phyloP scores from a whole-genome alignment of 1,140 invertebrate genomes.

The Dendroctonus valens region DNA sequence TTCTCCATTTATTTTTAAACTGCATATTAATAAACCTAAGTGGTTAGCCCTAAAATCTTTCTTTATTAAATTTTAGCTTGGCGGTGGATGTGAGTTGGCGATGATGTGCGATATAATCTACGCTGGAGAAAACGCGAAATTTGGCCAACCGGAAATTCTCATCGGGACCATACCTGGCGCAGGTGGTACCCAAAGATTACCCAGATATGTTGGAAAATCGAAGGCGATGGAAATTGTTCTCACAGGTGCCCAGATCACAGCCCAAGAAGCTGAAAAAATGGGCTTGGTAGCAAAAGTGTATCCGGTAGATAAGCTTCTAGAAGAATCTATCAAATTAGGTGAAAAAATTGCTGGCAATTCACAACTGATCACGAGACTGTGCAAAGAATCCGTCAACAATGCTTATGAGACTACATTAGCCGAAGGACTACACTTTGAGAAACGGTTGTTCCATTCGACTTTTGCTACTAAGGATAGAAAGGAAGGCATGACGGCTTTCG shows the following conservation, averaged over 20 bases:
- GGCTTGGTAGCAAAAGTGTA: slow-evolving; percentile 89
- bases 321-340: slow-evolving; percentile 87
- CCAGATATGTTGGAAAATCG: slow-evolving; percentile 91
- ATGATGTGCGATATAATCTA: slow-evolving; percentile 99
- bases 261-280: slow-evolving; percentile 87
- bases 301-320: slow-evolving; percentile 83
- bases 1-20: no score
- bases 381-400: slow-evolving; percentile 93
- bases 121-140: slow-evolving; percentile 95
- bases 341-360: slow-evolving; percentile 95
- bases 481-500: slow-evolving; percentile 93
- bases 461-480: slow-evolving; percentile 87
- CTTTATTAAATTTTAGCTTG: slow-evolving; percentile 61
- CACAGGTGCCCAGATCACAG: slow-evolving; percentile 86
- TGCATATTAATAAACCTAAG: no score
- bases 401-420: slow-evolving; percentile 85
- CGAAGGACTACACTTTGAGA: slow-evolving; percentile 89
- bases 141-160: slow-evolving; percentile 96
- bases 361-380: slow-evolving; percentile 79
- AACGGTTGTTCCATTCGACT: slow-evolving; percentile 86
- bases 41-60: no score
- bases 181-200: slow-evolving; percentile 94
- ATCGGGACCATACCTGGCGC: slow-evolving; percentile 97
- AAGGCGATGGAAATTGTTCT: slow-evolving; percentile 98
- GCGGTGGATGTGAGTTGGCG: slow-evolving; percentile 96